phyloP scores from a whole-genome alignment of 2,113 vertebrate species.

The Apaloderma vittatum region DNA sequence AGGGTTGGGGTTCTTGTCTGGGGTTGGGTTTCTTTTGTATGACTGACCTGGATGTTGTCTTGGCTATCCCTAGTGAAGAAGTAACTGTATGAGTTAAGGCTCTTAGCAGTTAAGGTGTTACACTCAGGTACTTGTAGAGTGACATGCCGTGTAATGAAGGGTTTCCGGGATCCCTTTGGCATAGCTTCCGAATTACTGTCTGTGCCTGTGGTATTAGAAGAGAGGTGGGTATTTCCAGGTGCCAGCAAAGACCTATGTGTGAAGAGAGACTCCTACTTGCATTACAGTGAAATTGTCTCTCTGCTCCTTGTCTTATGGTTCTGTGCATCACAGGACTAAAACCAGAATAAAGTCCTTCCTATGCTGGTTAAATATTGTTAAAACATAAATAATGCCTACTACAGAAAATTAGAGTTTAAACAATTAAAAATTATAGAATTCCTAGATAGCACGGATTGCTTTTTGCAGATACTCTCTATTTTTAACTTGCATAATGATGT shows the following conservation, averaged over 20 bases:
- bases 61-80: not conserved
- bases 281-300: not conserved
- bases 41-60: not conserved
- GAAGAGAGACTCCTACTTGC: not conserved
- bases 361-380: not conserved
- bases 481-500: not conserved
- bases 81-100: not conserved
- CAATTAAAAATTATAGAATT: not conserved
- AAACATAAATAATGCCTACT: not conserved
- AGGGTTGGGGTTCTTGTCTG: not conserved
- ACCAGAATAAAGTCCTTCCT: not conserved
- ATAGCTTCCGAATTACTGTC: not conserved
- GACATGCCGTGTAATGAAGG: not conserved
- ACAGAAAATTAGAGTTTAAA: not conserved
- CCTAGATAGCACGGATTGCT: not conserved
- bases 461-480: not conserved
- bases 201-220: not conserved
- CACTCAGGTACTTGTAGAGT: not conserved
- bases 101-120: not conserved
- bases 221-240: not conserved
- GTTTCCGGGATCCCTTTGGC: not conserved
- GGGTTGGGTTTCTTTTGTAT: accelerated
- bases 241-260: not conserved
- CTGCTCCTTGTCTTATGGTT: not conserved
- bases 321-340: not conserved